phyloP scores from a whole-genome alignment of 2,113 vertebrate species.

The Urocolius indicus region DNA sequence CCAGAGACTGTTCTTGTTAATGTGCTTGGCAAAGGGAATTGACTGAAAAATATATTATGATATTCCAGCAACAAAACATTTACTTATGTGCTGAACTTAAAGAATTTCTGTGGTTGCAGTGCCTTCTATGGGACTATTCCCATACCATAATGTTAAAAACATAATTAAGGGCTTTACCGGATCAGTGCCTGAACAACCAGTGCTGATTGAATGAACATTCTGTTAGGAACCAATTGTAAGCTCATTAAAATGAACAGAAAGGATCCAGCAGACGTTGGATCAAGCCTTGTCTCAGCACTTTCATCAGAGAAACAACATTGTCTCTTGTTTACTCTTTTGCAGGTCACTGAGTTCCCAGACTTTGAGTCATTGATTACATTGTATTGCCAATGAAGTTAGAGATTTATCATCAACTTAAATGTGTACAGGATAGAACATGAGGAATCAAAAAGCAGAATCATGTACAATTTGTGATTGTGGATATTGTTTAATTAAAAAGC shows the following conservation, averaged over 20 bases:
- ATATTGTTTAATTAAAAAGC: neutral
- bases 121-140: constrained; percentile 19
- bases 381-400: constrained; percentile 8
- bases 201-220: constrained; percentile 36
- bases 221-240: constrained; percentile 39
- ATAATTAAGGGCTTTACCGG: constrained; percentile 53
- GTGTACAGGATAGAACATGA: neutral
- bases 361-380: neutral
- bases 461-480: neutral
- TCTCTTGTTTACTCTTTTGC: constrained; percentile 16
- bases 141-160: constrained; percentile 48
- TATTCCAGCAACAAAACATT: neutral
- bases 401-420: neutral
- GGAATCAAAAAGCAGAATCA: constrained; percentile 2
- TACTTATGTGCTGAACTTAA: constrained; percentile 7
- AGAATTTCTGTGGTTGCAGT: constrained; percentile 10
- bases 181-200: constrained; percentile 40
- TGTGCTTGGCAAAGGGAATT: neutral
- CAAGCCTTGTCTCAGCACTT: neutral
- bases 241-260: constrained; percentile 57
- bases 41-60: neutral
- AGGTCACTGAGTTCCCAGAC: constrained; percentile 39
- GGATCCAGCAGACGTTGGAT: constrained; percentile 18
- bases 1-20: neutral
- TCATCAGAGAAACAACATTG: neutral